These are phyloP conservation scores for Athalia cordata DNA, from an alignment of 2,888 invertebrate genomes.

Conservation along the genomic window DNA sequence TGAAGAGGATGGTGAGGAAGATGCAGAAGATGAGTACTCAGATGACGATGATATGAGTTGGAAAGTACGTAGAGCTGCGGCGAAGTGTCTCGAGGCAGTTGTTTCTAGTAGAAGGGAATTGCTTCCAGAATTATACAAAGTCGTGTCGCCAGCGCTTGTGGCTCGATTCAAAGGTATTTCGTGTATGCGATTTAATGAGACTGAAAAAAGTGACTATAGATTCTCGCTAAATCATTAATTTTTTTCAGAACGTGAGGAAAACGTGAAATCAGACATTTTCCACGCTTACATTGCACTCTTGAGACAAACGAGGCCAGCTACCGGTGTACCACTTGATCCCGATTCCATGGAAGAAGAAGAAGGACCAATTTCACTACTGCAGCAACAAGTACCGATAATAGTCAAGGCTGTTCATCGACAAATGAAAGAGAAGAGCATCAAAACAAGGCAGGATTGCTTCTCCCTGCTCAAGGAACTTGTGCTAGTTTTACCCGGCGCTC, in stretches of 20 bases:
- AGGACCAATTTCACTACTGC: conserved; percentile 78
- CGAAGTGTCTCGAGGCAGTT: conserved; percentile 97
- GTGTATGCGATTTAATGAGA: conserved; percentile 7
- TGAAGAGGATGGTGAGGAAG: conserved; percentile 80
- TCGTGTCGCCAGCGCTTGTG: conserved; percentile 93
- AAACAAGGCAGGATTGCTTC: conserved; percentile 94
- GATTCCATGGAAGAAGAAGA: conserved; percentile 85
- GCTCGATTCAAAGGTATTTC: conserved; percentile 89
- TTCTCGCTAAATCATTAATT: conserved; percentile 9
- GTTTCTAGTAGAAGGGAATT: conserved; percentile 95
- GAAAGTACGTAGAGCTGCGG: conserved; percentile 97
- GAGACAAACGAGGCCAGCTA: conserved; percentile 88
- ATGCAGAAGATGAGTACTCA: conserved; percentile 93
- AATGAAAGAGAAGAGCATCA: conserved; percentile 89
- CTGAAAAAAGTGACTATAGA: conserved; percentile 11
- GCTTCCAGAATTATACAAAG: conserved; percentile 90
- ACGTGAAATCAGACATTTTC: conserved; percentile 98
- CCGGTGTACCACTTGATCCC: conserved; percentile 80
- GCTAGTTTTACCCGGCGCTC: conserved; percentile 90
- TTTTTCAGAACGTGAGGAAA: conserved; percentile 94
- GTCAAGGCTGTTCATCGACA: conserved; percentile 93
- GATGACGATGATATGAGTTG: conserved; percentile 99
- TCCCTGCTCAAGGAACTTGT: conserved; percentile 93
- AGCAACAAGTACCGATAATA: conserved; percentile 82
- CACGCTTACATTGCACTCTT: conserved; percentile 96